Percentiles rank a stretch among this genome's conserved stretches.
Evolutionary conservation across 1,140 invertebrate genomes (phyloP).

Genomic region (Centruroides sculpturatus): DNA sequence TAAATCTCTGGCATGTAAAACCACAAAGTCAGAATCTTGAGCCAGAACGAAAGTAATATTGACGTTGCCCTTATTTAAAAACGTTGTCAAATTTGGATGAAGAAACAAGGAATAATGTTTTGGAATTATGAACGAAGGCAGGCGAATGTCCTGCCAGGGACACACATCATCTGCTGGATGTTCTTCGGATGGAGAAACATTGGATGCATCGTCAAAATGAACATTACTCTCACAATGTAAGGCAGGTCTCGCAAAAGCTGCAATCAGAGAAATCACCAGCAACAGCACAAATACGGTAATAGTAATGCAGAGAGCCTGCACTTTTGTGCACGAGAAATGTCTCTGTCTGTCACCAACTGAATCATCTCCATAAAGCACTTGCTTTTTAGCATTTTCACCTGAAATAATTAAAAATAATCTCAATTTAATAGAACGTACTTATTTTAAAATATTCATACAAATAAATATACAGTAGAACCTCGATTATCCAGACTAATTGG

Average conservation of each 20-base stretch:
- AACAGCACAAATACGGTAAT: constrained; percentile 58
- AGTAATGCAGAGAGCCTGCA: constrained; percentile 61
- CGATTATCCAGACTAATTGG: no score
- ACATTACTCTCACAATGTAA: constrained; percentile 9
- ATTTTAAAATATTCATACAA: no score
- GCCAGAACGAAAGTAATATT: constrained; percentile 43
- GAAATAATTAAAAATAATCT: constrained; percentile 22
- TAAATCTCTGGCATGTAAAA: constrained; percentile 78
- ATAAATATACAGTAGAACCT: no score
- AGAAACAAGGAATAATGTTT: constrained; percentile 75
- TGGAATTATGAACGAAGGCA: constrained; percentile 66
- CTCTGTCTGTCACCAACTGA: constrained; percentile 34
- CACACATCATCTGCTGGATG: constrained; percentile 44
- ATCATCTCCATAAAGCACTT: constrained; percentile 50
- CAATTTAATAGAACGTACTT: no score
- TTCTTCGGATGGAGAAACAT: neutral
- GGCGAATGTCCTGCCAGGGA: constrained; percentile 72
- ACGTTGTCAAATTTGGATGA: constrained; percentile 82
- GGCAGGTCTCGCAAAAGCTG: constrained; percentile 70
- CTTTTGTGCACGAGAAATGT: constrained; percentile 73
- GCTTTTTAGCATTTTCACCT: constrained; percentile 53
- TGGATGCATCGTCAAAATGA: neutral
- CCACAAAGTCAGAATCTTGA: constrained; percentile 70
- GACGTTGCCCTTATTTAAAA: constrained; percentile 56
- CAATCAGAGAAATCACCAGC: constrained; percentile 65